Base-by-base conservation (phyloP, 2,113 vertebrate species). In the Corythornis madagascariensis region DNA sequence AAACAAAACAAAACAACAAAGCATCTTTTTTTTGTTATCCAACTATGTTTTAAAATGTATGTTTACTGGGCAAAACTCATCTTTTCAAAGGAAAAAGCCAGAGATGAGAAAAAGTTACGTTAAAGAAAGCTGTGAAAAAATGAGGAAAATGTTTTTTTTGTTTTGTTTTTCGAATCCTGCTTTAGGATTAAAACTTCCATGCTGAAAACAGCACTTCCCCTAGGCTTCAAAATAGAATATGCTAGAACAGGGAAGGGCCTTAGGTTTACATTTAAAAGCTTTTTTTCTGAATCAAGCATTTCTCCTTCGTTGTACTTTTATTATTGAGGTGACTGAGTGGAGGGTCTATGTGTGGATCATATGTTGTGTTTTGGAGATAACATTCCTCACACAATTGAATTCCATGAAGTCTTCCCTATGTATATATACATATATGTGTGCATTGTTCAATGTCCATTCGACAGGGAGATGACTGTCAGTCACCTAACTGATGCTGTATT, bases 111-210 rank as follows among this genome's bases (percentile, higher is more conserved):
- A 66, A 2, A 33, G 57, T 50, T 72, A 48, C 45, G 15, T 57
- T 86, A 66, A 87, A 75, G 47, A 31, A 93, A 92, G 21, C 12
- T 76, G 48, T 66, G 47, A 79, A 76, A 94, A 90, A 18, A 31
- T 14, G 9, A 77, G 43, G 21, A 50, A 76, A 75, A 73, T 43
- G 4, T 28, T 61, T 72, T 56, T 57, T 9, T 6, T 74, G 79
- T 50, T 5, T 66, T 45, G 26, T 67, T 67, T 33, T 87, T 71
- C 0, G 64, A 81, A 76, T 77, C 25, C 19, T 63, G 10, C 50
- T 38, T 90, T 79, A 85, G 38, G 10, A 56, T 15, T 83, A 55
- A 76, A 33, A 63, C 0, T 12, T 47, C 38, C 8, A 57, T 60
- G 35, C 35, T 80, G 20, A 74, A 89, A 87, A 53, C 35, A 89